Evolutionary conservation across 2,113 vertebrate genomes (phyloP), one percentile per base, ranked within the genome.

Genomic region (Heptranchias perlo): DNA sequence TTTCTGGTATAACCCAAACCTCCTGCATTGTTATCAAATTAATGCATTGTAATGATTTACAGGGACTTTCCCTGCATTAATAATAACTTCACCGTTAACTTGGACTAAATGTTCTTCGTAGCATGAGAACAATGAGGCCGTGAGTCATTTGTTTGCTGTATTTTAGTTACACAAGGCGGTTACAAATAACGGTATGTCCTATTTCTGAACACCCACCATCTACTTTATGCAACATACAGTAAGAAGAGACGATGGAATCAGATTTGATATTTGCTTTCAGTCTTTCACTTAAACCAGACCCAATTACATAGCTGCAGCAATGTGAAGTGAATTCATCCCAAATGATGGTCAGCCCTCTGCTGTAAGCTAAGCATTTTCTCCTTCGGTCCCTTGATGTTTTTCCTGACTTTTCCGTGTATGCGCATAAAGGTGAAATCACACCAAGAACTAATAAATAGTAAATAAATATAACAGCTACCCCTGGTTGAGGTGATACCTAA

Each of bases 41-140:
- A 31, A 52, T 95, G 23, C 28, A 69, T 35, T 25, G 65, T 52
- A 49, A 31, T 95, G 94, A 95, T 95, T 67, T 95, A 44, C 94
- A 73, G 64, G 39, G 47, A 67, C 65, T 28, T 95, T 95, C 28
- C 65, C 94, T 69, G 94, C 65, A 52, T 95, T 67, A 28, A 69
- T 94, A 94, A 95, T 49, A 44, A 95, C 94, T 95, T 95, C 23
- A 25, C 94, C 65, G 39, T 73, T 69, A 95, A 67, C 25, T 95
- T 69, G 65, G 25, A 95, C 94, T 28, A 67, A 94, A 67, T 67
- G 44, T 94, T 94, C 61, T 67, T 94, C 49, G 64, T 44, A 47
- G 23, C 4, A 47, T 94, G 21, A 67, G 93, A 67, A 94, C 92
- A 94, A 47, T 94, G 31, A 67, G 94, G 10, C 11, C 23, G 31